These are phyloP conservation scores for Menura novaehollandiae DNA, from an alignment of 2,113 vertebrate species.

Conservation along the genomic window DNA sequence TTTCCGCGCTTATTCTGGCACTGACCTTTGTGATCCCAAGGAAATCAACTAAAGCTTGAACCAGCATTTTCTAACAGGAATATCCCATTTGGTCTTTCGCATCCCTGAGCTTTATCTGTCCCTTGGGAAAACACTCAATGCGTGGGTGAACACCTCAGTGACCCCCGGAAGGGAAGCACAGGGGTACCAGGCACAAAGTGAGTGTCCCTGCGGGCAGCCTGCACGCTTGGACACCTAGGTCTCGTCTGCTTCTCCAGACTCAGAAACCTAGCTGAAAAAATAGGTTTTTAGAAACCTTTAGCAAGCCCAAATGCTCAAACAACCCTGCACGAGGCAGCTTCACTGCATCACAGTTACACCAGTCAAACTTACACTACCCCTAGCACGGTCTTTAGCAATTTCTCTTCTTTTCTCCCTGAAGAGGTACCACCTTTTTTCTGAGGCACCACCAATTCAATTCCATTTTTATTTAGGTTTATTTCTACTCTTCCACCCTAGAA, in stretches of 20 bases:
- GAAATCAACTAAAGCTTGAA: background rate
- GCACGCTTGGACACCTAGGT: background rate
- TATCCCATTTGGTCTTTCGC: background rate
- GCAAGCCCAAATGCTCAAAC: background rate
- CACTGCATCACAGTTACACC: background rate
- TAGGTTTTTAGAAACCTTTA: background rate
- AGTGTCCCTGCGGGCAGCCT: accelerated
- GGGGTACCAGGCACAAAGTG: background rate
- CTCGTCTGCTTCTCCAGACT: background rate
- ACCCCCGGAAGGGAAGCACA: accelerated
- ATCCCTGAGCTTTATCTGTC: background rate
- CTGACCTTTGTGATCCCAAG: background rate
- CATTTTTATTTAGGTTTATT: background rate
- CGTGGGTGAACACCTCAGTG: accelerated
- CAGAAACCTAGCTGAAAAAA: background rate
- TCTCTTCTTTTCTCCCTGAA: background rate
- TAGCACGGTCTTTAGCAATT: background rate
- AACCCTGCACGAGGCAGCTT: background rate
- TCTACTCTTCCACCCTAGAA: background rate
- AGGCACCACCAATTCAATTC: background rate
- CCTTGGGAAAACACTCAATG: background rate
- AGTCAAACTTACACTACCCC: background rate
- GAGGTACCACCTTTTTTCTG: background rate
- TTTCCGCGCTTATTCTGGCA: background rate
- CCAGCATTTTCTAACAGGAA: background rate